Percentiles rank a stretch among this genome's conserved stretches.
phyloP scores from a whole-genome alignment of 2,888 invertebrate genomes.

The Eremobia ochroleuca region DNA sequence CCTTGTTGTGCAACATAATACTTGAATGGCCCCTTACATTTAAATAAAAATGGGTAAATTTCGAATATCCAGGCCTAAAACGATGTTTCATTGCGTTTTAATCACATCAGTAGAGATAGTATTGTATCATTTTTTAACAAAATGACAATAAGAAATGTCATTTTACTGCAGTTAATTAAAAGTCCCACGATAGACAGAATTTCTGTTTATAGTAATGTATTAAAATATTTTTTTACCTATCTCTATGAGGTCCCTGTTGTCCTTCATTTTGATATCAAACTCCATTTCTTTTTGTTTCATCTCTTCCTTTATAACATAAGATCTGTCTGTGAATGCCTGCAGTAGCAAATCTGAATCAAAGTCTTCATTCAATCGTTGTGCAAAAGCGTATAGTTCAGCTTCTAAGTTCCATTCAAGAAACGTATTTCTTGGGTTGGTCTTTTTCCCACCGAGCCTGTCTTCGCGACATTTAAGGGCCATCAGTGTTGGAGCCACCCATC shows the following conservation, averaged over 20 bases:
- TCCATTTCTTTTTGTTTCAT: constrained; percentile 93
- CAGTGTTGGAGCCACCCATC: constrained; percentile 94
- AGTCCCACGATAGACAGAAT: neutral
- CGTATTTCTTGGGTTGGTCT: constrained; percentile 89
- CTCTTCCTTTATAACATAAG: constrained; percentile 94
- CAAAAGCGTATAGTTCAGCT: constrained; percentile 97
- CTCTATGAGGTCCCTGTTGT: constrained; percentile 93
- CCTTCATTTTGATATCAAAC: constrained; percentile 92
- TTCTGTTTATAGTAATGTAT: neutral
- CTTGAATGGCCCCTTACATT: too few species aligned
- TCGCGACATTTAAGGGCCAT: constrained; percentile 91
- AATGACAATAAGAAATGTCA: neutral
- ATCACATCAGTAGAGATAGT: too few species aligned
- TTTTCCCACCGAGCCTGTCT: constrained; percentile 91
- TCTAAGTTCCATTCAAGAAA: constrained; percentile 97
- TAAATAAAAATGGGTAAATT: too few species aligned
- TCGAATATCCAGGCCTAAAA: too few species aligned
- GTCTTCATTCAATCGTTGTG: constrained; percentile 95
- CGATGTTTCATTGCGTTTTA: too few species aligned
- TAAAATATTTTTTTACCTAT: constrained; percentile 85
- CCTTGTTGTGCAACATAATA: too few species aligned
- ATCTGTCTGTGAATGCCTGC: constrained; percentile 95
- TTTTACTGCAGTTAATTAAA: neutral
- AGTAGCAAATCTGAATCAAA: constrained; percentile 93
- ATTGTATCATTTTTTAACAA: too few species aligned